These are phyloP conservation scores for Tarsius wallacei DNA, from an alignment of 2,797 vertebrate species.

Conservation along the genomic window DNA sequence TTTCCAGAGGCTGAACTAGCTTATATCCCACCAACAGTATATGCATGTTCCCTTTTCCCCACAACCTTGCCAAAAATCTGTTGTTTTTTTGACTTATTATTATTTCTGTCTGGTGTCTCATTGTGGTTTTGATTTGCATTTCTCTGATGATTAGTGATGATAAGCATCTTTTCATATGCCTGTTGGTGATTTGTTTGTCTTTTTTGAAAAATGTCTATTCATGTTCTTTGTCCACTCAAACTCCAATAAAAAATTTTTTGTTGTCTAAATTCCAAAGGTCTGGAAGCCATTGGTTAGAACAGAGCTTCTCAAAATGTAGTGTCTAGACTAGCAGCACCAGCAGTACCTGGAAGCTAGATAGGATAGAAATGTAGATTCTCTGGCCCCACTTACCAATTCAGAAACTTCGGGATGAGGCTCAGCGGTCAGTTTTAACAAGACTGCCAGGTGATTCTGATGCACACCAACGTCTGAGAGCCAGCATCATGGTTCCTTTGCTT, in stretches of 20 bases:
- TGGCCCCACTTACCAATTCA: neutral
- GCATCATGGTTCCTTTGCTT: neutral
- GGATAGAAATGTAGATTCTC: neutral
- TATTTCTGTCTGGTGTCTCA: too few relatives aligned
- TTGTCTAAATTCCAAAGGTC: neutral
- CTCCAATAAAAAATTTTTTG: neutral
- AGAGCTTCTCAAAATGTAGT: neutral
- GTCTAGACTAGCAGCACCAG: neutral
- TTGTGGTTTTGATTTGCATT: too few relatives aligned
- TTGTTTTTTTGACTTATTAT: too few relatives aligned
- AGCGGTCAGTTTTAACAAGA: neutral
- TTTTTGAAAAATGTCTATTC: neutral
- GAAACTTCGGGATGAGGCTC: neutral
- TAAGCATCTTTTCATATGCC: neutral
- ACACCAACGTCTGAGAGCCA: neutral
- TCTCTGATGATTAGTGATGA: neutral
- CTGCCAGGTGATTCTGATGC: neutral
- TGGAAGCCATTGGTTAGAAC: neutral
- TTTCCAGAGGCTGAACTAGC: too few relatives aligned
- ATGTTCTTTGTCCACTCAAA: neutral
- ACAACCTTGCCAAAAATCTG: too few relatives aligned
- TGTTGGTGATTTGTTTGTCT: neutral
- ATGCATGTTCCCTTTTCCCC: too few relatives aligned
- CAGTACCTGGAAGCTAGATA: neutral
- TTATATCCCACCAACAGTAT: too few relatives aligned